Evolutionary conservation across 2,113 vertebrate genomes (phyloP).

Genomic region (Microtus montanus): DNA sequence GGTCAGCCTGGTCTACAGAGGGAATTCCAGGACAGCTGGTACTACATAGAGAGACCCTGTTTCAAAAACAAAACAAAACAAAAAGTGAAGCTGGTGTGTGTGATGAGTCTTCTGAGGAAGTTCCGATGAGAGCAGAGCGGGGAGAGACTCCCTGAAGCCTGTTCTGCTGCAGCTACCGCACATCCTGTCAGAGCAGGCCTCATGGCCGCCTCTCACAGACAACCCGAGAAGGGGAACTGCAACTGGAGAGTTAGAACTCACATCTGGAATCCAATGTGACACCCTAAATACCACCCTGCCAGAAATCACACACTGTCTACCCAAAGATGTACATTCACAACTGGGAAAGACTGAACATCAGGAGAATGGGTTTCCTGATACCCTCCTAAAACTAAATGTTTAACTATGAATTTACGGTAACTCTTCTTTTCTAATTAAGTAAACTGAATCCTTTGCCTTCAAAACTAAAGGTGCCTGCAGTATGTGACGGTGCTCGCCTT

Average conservation of each 20-base stretch:
- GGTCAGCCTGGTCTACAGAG: background rate
- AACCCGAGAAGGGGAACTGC: constrained; percentile 13
- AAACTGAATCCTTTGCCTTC: constrained; percentile 26
- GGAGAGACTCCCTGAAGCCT: background rate
- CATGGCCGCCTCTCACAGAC: background rate
- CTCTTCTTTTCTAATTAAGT: background rate
- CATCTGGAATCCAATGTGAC: background rate
- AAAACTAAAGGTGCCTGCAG: background rate
- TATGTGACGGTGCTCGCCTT: background rate
- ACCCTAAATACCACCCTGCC: background rate
- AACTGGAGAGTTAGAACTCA: constrained; percentile 35
- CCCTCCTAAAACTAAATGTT: background rate
- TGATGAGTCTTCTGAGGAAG: background rate
- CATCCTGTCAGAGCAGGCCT: background rate
- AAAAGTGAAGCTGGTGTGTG: background rate
- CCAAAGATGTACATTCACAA: constrained; percentile 2
- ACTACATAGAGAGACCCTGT: background rate
- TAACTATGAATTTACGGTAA: background rate
- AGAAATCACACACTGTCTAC: constrained; percentile 1
- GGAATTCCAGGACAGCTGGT: background rate
- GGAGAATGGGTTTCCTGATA: constrained; percentile 7
- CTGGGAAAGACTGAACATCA: constrained; percentile 6
- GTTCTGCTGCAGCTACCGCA: background rate
- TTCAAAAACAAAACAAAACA: background rate
- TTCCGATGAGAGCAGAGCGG: background rate